Base-by-base conservation (phyloP, 1,140 invertebrate genomes). In the Euborellia annulipes region DNA sequence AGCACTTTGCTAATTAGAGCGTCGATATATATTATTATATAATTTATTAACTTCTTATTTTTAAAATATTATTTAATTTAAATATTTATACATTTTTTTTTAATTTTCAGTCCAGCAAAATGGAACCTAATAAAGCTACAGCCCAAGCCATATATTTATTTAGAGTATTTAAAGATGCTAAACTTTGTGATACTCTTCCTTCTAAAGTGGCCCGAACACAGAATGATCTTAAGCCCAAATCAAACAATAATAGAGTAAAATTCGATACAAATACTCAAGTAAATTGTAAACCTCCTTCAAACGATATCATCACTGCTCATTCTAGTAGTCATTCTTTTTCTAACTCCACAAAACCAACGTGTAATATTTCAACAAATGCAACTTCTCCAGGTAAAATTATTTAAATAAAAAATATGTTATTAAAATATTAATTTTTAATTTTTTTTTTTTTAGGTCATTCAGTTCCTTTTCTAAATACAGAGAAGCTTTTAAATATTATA, bases 101-200 rank as follows among this genome's bases (percentile, higher is more conserved):
- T 53, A 50, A 53, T 55, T 49, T 58, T 48, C 43, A 83, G 78
- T 66, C 76, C 43, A 76, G 71, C 59, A 78, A 72, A 56, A 65
- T 88, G 47, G 78, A 81, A 18, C 78, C 84, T 51, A 89, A 93
- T 71, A 77, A 89, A 66, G 85, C 89, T 41, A 89, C 89, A 19
- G 82, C 82, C 11, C 74, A 82, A 54, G 88, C 89, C 3, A 77
- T 94, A 48, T 78, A 85, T 54, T 68, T 93, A 38, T 88, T 87
- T 58, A 82, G 80, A 34, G n/a, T n/a, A n/a, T n/a, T n/a, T n/a
- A 71, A 82, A 58, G 86, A 89, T 60, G 87, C 85, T 20, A 69
- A 73, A 54, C 67, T 91, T 17, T 92, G 86, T 64, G 82, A 87
- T 58, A 61, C 64, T 2, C 71, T 78, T 50, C 78, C 78, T 9